Evolutionary conservation across 2,888 invertebrate species (phyloP), one percentile per base, ranked within the genome.

Genomic region (Pseudococcus jackbeardsleyi): DNA sequence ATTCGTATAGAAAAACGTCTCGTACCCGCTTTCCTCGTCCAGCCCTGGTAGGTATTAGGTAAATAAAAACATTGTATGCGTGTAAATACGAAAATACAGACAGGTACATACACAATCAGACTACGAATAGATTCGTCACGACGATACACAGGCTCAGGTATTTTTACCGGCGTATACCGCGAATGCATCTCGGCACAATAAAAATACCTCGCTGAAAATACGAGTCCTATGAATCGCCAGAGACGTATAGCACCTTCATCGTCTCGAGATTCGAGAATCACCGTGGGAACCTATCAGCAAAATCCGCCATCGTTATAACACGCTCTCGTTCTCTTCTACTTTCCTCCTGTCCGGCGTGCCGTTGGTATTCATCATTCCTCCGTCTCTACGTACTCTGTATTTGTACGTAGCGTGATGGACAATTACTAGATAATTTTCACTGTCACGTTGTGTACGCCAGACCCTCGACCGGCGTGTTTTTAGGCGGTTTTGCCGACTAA

Each of bases 361-460:
- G 17, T 50, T 17, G 26, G 11, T 50, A 50, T 50, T 50, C 50
- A 15, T 50, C 15, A 4, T 50, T 5, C 15, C 17, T 50, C 15
- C 17, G 50, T 46, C 15, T 50, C 50, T 50, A 12, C 15, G 50
- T 50, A 50, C 50, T 50, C 5, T 15, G 50, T 50, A 50, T 17
- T 1, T 17, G 50, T 50, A 50, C 50, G 19, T 64, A n/a, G 39
- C 86, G 64, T 86, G 86, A 86, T 86, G 86, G 86, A 86, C 86
- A 86, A 86, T 86, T 86, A 86, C 86, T 72, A 42, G 86, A 86
- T 86, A 86, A 86, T 86, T 86, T 86, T 46, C 86, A 86, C 68
- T 86, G 86, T 86, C 86, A 72, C 72, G 86, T 86, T 68, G 22
- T 50, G 50, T 64, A 64, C 64, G 26, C 26, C 26, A 33, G 64